A percentile compares a stretch with the other conserved stretches of the same genome.
Evolutionary conservation across 2,113 vertebrate species (phyloP).

Genomic region (Tetraodon nigroviridis): DNA sequence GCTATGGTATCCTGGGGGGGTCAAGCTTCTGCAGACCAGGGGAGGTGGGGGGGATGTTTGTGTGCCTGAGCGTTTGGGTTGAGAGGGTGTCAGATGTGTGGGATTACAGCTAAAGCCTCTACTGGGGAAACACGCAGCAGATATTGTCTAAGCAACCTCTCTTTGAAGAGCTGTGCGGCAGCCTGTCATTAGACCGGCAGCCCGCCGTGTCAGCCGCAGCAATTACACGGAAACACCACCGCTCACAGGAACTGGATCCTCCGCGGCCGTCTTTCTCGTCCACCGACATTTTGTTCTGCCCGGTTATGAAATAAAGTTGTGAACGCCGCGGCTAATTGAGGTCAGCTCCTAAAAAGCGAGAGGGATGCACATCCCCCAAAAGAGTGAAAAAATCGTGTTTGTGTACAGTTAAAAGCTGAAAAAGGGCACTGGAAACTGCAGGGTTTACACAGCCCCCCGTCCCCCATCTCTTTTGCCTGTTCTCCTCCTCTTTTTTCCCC

Average conservation of each 20-base stretch:
- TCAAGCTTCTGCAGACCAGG: slow-evolving; percentile 19
- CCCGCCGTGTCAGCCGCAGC: slow-evolving; percentile 27
- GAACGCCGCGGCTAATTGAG: slow-evolving; percentile 41
- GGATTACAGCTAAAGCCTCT: slow-evolving; percentile 39
- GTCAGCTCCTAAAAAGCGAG: slow-evolving; percentile 41
- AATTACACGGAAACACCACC: slow-evolving; percentile 30
- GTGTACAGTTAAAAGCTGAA: slow-evolving; percentile 51
- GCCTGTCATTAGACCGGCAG: slow-evolving; percentile 33
- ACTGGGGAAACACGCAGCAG: slow-evolving; percentile 24
- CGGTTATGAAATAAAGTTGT: slow-evolving; percentile 47
- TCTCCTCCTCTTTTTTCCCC: slow-evolving; percentile 14
- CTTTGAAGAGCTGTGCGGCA: slow-evolving; percentile 13
- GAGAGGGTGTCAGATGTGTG: slow-evolving; percentile 14
- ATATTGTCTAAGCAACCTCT: slow-evolving; percentile 38
- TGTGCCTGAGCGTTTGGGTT: not conserved
- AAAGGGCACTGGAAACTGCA: slow-evolving; percentile 33
- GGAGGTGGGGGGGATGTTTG: not conserved
- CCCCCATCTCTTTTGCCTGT: slow-evolving; percentile 13
- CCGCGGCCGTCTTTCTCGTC: not conserved
- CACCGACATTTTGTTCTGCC: not conserved
- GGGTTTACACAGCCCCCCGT: slow-evolving; percentile 34
- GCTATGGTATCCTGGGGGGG: slow-evolving; percentile 20
- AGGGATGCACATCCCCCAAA: slow-evolving; percentile 33
- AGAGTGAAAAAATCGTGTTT: slow-evolving; percentile 40
- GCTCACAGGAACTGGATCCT: slow-evolving; percentile 18